A percentile compares a stretch with the other conserved stretches of the same genome.
Conservation (phyloP, 2,888 invertebrate species). For the Pristionchus mayeri region DNA sequence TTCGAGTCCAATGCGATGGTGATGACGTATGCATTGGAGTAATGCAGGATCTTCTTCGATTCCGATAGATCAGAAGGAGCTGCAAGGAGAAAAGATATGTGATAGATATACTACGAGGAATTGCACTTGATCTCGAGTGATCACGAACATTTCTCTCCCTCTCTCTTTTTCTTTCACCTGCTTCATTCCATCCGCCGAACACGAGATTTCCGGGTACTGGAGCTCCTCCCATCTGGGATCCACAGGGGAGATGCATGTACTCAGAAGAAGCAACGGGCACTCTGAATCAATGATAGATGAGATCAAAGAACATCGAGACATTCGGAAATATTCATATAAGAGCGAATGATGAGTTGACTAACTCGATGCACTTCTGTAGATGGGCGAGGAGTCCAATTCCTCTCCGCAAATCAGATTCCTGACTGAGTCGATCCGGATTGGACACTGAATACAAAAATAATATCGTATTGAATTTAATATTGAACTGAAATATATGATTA, state of each 20-base stretch:
- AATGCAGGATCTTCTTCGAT: background rate
- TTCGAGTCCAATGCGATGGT: conserved; percentile 39
- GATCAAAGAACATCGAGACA: background rate
- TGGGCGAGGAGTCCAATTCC: background rate
- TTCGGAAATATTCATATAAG: background rate
- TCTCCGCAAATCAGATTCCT: background rate
- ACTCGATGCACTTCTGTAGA: conserved; percentile 23
- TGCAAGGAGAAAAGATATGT: background rate
- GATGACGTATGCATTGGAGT: conserved; percentile 4
- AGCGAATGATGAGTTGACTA: background rate
- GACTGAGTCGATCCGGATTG: background rate
- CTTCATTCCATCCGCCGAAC: conserved; percentile 41
- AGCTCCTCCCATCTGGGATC: background rate
- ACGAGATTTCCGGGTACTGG: conserved; percentile 6
- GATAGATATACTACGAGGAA: background rate
- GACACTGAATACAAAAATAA: no score
- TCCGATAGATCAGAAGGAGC: background rate
- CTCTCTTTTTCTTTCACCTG: background rate
- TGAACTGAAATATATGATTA: no score
- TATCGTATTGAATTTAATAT: no score
- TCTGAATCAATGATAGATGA: background rate
- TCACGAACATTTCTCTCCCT: no score
- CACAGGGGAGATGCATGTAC: background rate
- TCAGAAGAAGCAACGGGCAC: background rate
- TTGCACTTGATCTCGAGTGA: no score